Evolutionary conservation across 2,888 invertebrate genomes (phyloP).

Genomic region (Masnerella sp.): DNA sequence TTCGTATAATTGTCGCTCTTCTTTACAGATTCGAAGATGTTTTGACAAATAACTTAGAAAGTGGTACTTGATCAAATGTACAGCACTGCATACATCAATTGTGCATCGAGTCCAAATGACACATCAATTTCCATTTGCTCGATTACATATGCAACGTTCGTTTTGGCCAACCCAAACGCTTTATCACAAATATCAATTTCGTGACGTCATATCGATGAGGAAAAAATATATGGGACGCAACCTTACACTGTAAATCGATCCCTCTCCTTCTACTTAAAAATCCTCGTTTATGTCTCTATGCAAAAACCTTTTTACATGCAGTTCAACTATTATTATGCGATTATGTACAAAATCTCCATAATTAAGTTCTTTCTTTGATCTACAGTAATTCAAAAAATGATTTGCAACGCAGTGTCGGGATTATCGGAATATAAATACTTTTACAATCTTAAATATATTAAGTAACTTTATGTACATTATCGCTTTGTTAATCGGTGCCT

Average conservation of each 20-base stretch:
- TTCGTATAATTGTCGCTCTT: slow-evolving; percentile 14
- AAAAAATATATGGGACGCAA: slow-evolving; percentile 45
- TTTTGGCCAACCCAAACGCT: neutral
- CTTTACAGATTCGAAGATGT: slow-evolving; percentile 14
- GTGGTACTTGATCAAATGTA: slow-evolving; percentile 17
- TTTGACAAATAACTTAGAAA: slow-evolving; percentile 34
- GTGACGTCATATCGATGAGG: slow-evolving; percentile 30
- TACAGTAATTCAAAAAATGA: neutral
- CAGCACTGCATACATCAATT: slow-evolving; percentile 24
- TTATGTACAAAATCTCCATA: slow-evolving; percentile 45
- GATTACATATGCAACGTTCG: neutral
- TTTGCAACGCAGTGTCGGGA: neutral
- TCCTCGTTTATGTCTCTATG: slow-evolving; percentile 17
- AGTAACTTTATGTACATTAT: slow-evolving; percentile 44
- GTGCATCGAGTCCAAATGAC: slow-evolving; percentile 7
- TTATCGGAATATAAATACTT: slow-evolving; percentile 44
- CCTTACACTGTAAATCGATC: slow-evolving; percentile 40
- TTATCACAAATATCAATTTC: slow-evolving; percentile 40
- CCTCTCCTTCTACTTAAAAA: slow-evolving; percentile 32
- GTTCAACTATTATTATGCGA: slow-evolving; percentile 16
- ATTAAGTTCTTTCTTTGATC: neutral
- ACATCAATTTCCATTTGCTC: neutral
- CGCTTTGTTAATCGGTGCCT: slow-evolving; percentile 17
- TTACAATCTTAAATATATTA: slow-evolving; percentile 40
- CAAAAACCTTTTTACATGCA: slow-evolving; percentile 30